Conservation (phyloP, 2,888 invertebrate genomes). For the Pedicia rivosa region DNA sequence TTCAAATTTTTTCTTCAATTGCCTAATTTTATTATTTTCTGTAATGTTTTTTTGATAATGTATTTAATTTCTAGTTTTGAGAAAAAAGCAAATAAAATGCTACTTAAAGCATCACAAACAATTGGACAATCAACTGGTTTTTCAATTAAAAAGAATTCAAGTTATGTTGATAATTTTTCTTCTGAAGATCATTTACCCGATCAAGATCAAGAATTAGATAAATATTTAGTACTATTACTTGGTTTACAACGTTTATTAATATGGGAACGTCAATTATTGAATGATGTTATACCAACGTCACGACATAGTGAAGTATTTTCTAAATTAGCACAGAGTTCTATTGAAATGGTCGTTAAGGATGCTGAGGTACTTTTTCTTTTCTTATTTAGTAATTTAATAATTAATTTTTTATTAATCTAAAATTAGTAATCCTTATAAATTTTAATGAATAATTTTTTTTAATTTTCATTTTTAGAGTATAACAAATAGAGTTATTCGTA, state of each 20-base stretch:
- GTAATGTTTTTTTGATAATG: too few relatives aligned
- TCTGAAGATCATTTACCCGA: slow-evolving; percentile 28
- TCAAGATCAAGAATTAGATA: slow-evolving; percentile 69
- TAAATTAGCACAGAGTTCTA: slow-evolving; percentile 65
- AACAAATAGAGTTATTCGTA: slow-evolving; percentile 55
- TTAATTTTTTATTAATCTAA: background rate
- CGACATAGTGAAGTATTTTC: slow-evolving; percentile 73
- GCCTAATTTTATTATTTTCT: too few relatives aligned
- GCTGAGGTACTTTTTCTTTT: slow-evolving; percentile 45
- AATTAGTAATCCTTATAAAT: background rate
- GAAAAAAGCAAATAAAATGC: slow-evolving; percentile 66
- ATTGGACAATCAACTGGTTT: slow-evolving; percentile 67
- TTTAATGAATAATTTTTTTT: slow-evolving; percentile 2
- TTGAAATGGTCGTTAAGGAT: slow-evolving; percentile 71
- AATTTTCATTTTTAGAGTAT: slow-evolving; percentile 37
- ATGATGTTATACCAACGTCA: slow-evolving; percentile 66
- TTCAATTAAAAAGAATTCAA: slow-evolving; percentile 40
- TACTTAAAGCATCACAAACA: slow-evolving; percentile 69
- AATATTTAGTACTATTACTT: slow-evolving; percentile 65
- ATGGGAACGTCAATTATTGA: slow-evolving; percentile 68
- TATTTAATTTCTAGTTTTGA: slow-evolving; percentile 39
- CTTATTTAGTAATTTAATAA: background rate
- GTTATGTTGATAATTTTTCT: slow-evolving; percentile 26
- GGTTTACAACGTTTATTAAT: slow-evolving; percentile 75
- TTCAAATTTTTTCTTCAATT: background rate